Percentiles rank a stretch among this genome's conserved stretches.
These are phyloP conservation scores for Trematomus loennbergii DNA, from an alignment of 2,113 vertebrate species.

Conservation along the genomic window DNA sequence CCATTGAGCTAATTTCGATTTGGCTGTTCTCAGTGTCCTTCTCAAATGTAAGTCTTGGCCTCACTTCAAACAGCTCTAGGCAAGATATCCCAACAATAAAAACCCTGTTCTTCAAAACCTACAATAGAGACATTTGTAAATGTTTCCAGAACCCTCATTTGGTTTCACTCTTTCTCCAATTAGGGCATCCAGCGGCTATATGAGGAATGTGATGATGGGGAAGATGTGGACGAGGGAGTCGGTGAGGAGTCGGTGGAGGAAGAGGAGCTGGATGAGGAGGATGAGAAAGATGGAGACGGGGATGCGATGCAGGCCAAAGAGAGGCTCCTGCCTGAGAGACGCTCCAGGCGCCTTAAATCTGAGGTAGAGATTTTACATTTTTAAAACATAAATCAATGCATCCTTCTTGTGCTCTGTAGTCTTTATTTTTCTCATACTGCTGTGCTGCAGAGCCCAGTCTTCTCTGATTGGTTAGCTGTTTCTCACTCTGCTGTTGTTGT, in stretches of 20 bases:
- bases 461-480: not conserved
- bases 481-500: constrained; percentile 29
- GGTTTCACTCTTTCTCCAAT: not conserved
- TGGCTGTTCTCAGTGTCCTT: not conserved
- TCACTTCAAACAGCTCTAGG: not conserved
- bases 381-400: not conserved
- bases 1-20: not conserved
- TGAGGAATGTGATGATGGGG: constrained; percentile 77
- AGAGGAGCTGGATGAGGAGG: constrained; percentile 78
- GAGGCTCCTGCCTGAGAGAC: constrained; percentile 73
- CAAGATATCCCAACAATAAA: not conserved
- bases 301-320: constrained; percentile 74
- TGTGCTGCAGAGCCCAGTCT: no score
- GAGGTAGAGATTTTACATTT: constrained; percentile 54
- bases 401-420: not conserved
- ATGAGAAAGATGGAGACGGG: constrained; percentile 69
- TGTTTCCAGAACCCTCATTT: not conserved
- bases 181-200: constrained; percentile 83
- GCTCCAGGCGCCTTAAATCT: constrained; percentile 84
- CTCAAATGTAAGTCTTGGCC: not conserved
- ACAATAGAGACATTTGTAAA: not conserved
- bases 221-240: constrained; percentile 82
- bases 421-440: no score
- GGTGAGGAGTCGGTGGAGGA: constrained; percentile 77
- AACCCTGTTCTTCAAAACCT: not conserved